Percentiles rank a stretch among this genome's conserved stretches.
phyloP scores from a whole-genome alignment of 1,140 invertebrate genomes.

The Pteromalus puparum region DNA sequence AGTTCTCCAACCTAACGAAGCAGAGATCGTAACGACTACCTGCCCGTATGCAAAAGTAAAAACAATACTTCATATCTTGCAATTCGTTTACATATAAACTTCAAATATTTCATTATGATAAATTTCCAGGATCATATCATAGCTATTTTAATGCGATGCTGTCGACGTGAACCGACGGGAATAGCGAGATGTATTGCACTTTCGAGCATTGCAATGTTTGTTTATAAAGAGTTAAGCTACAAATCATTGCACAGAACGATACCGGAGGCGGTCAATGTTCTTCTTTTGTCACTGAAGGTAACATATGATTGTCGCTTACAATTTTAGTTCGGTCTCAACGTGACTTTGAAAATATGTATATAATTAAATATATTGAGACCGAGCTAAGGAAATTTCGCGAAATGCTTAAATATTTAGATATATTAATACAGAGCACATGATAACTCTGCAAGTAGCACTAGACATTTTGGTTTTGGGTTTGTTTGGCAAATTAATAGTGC shows the following conservation, averaged over 20 bases:
- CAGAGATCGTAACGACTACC: slow-evolving; percentile 81
- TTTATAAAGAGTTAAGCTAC: slow-evolving; percentile 85
- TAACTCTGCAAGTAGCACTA: slow-evolving; percentile 24
- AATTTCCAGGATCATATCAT: slow-evolving; percentile 89
- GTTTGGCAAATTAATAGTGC: slow-evolving; percentile 28
- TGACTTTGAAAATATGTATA: neutral
- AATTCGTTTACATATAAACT: neutral
- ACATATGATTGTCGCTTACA: slow-evolving; percentile 4
- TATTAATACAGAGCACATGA: neutral
- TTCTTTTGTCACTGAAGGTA: slow-evolving; percentile 90
- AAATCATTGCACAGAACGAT: slow-evolving; percentile 82
- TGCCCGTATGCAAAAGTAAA: slow-evolving; percentile 88
- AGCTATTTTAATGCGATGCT: slow-evolving; percentile 89
- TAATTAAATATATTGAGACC: neutral
- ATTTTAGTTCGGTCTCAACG: neutral
- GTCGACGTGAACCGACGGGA: slow-evolving; percentile 90
- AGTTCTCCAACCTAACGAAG: slow-evolving; percentile 86
- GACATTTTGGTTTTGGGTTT: slow-evolving; percentile 6
- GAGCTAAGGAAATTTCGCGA: neutral
- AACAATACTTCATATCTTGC: neutral
- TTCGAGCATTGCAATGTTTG: slow-evolving; percentile 90
- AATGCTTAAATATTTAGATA: neutral
- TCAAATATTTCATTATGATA: slow-evolving; percentile 41
- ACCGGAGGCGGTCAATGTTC: slow-evolving; percentile 88
- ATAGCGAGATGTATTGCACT: slow-evolving; percentile 93